Base-by-base conservation (phyloP, 2,797 vertebrate species). In the Lutjanus campechanus region DNA sequence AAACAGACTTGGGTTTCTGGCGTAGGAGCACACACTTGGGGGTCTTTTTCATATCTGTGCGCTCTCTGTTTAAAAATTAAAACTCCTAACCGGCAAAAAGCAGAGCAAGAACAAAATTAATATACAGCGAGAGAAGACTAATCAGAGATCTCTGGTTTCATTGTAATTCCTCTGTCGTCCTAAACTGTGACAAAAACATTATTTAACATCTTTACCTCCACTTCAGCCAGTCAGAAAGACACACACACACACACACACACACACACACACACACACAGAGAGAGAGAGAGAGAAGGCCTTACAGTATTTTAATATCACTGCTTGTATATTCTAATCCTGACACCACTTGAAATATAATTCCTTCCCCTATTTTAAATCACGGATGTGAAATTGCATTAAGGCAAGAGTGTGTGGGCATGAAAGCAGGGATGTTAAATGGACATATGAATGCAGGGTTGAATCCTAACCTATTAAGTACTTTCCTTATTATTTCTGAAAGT, bases 401-500 rank as follows among this genome's bases (percentile, higher is more conserved):
- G 87, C 65, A 76, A 81, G 88, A 87, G 90, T 90, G 84, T 91
- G 92, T 90, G 88, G 84, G 92, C 88, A 87, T 94, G 91, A 91
- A 93, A 91, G 91, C 86, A 86, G 89, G 74, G 77, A 86, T 86
- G 89, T 93, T 94, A 95, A 94, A 94, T 90, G 91, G 93, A 93
- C 94, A 93, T 92, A 90, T 93, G 94, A 93, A 94, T 93, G 90
- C 91, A 87, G 85, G 91, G 90, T 90, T 93, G 93, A 94, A 92
- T 94, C 90, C 91, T 85, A 93, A 93, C 92, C 94, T 93, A 94
- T 95, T 95, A 95, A 93, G 92, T 89, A 91, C 93, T 94, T 93
- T 90, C 81, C 91, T 92, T 95, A 93, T 95, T 95, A 94, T 94
- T 93, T 92, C 90, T 93, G 92, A 94, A 95, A 94, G 93, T 95